Base-by-base conservation (phyloP, 2,113 vertebrate species). In the Corydoras sp. region DNA sequence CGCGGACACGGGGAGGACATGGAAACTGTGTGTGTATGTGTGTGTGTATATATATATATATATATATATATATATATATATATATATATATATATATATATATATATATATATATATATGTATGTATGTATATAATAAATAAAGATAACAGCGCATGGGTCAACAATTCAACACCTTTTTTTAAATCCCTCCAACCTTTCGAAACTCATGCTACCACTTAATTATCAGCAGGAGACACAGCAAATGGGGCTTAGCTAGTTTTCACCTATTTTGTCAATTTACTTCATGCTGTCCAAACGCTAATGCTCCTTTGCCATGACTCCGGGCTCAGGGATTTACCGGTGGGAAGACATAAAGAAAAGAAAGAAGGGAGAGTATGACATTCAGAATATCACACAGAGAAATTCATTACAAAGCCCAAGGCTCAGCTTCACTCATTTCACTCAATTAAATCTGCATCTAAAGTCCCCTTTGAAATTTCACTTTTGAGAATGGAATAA, bases 361-460 rank as follows among this genome's bases (percentile, higher is more conserved):
- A 32, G 48, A 49, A 61, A 71, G 13, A 31, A 11, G 15, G n/a
- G 11, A 61, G 24, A 14, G 51, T 24, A 58, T 15, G 11, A 68
- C 31, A 58, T 31, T 24, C 13, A 58, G 60, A 76, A 60, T 62
- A 32, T 79, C 67, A 70, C 68, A 71, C 35, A 51, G 65, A 72
- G 53, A 72, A 75, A 63, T 72, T 69, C 65, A 83, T 74, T 56
- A 72, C 49, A 71, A 68, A 71, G 68, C 74, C 77, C n/a, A 9
- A 8, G 76, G 72, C 65, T 69, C 56, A 49, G 62, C 62, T 75
- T 56, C 65, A 29, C 69, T 79, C 24, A 80, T 81, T 81, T 82
- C 59, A 65, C 62, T 55, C 75, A 77, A 79, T 78, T 78, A 81
- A 77, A 71, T 74, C 58, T 51, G 68, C 71, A 74, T 78, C 29